Evolutionary conservation across 2,888 invertebrate species (phyloP).

Genomic region (Pantelozetes paolii): DNA sequence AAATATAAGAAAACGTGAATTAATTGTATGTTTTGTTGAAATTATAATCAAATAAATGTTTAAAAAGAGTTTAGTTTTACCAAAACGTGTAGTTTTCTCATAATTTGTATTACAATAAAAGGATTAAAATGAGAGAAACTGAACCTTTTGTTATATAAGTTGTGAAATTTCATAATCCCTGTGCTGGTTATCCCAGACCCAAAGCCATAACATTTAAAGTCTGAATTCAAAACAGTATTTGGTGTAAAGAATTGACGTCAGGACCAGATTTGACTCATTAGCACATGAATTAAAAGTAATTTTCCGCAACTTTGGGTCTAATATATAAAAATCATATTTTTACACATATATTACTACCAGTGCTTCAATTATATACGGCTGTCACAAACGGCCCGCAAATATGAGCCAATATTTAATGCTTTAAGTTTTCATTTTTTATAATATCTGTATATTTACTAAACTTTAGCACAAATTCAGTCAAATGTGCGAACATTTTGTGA

Average conservation of each 20-base stretch:
- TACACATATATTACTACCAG: constrained; percentile 34
- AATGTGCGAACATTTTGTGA: background rate
- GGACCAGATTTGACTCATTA: constrained; percentile 16
- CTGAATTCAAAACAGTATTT: constrained; percentile 11
- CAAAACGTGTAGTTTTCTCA: too few species aligned
- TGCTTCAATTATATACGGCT: constrained; percentile 32
- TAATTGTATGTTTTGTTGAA: too few species aligned
- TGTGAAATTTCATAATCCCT: too few species aligned
- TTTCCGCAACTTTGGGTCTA: constrained; percentile 36
- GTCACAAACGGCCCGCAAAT: constrained; percentile 29
- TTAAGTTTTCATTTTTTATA: constrained; percentile 23
- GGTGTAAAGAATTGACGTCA: constrained; percentile 30
- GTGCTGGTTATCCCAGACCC: background rate
- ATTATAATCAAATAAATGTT: too few species aligned
- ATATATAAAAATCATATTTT: constrained; percentile 30
- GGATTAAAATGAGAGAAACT: too few species aligned
- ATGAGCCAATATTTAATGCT: constrained; percentile 21
- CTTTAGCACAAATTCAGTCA: constrained; percentile 18
- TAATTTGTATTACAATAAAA: too few species aligned
- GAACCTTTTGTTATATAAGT: too few species aligned
- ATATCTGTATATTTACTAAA: constrained; percentile 8
- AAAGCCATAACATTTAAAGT: background rate
- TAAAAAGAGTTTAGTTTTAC: too few species aligned
- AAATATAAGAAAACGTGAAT: too few species aligned
- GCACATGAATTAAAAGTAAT: constrained; percentile 38